phyloP scores from a whole-genome alignment of 2,888 invertebrate genomes.

The Parelbella ahira region DNA sequence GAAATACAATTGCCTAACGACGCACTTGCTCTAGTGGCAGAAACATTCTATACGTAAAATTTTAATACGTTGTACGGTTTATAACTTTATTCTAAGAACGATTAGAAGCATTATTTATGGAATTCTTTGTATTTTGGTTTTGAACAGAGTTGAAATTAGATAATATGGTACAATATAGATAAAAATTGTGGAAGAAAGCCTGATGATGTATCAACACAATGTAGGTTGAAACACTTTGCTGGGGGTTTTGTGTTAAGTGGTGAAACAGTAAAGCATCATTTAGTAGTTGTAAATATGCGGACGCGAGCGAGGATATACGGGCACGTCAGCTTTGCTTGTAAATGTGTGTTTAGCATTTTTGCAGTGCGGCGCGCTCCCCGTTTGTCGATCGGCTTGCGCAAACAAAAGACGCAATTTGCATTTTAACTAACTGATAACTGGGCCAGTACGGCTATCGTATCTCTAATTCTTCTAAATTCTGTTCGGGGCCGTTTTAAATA shows the following conservation, averaged over 20 bases:
- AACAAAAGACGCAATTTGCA: slow-evolving; percentile 76
- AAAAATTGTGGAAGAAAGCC: no score
- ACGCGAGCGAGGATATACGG: slow-evolving; percentile 41
- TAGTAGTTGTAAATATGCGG: slow-evolving; percentile 36
- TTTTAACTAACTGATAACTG: slow-evolving; percentile 74
- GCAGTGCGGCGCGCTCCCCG: slow-evolving; percentile 39
- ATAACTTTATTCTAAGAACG: no score
- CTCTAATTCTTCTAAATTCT: slow-evolving; percentile 50
- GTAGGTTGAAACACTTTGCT: no score
- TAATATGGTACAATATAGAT: no score
- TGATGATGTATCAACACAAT: no score
- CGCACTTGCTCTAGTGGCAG: not conserved
- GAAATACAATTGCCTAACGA: slow-evolving; percentile 6
- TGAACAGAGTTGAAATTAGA: no score
- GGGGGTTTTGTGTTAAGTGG: no score
- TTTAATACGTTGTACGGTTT: no score
- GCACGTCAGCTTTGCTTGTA: slow-evolving; percentile 53
- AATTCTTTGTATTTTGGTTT: no score
- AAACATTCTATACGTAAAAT: no score
- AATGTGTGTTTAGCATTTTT: slow-evolving; percentile 67
- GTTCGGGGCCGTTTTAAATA: slow-evolving; percentile 46
- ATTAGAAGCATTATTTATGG: no score
- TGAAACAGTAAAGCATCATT: slow-evolving; percentile 18
- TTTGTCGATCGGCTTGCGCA: slow-evolving; percentile 52
- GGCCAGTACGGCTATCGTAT: slow-evolving; percentile 47